A percentile compares a stretch with the other conserved stretches of the same genome.
Evolutionary conservation across 2,797 vertebrate genomes (phyloP).

Genomic region (Karalla daura): DNA sequence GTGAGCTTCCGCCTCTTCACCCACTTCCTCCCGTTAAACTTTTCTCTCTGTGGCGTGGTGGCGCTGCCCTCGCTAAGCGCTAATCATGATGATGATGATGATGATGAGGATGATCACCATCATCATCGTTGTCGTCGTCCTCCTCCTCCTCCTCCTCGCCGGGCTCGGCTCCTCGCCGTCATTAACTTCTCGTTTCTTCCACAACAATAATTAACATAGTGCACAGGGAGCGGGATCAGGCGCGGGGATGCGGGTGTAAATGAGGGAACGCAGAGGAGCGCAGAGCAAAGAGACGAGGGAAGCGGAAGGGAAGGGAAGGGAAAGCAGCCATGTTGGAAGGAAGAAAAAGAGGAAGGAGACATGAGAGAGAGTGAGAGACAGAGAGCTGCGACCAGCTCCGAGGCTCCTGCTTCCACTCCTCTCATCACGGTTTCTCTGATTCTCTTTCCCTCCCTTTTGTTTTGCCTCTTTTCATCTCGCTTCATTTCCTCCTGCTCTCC

Average conservation of each 20-base stretch:
- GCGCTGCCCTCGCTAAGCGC: constrained; percentile 70
- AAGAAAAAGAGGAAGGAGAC: constrained; percentile 56
- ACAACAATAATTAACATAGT: constrained; percentile 74
- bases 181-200: too few species aligned
- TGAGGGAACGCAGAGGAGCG: constrained; percentile 48
- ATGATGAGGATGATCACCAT: constrained; percentile 52
- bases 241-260: constrained; percentile 50
- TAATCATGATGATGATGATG: constrained; percentile 69
- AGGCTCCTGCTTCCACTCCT: constrained; percentile 21
- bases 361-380: too few species aligned
- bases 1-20: constrained; percentile 55
- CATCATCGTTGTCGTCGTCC: constrained; percentile 47
- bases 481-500: constrained; percentile 24
- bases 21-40: constrained; percentile 72
- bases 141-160: constrained; percentile 67
- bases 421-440: constrained; percentile 35
- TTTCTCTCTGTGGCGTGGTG: constrained; percentile 41
- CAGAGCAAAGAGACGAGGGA: constrained; percentile 48
- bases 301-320: constrained; percentile 34
- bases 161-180: too few species aligned
- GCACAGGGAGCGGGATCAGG: constrained; percentile 65
- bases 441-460: constrained; percentile 18
- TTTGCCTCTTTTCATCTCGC: constrained; percentile 33
- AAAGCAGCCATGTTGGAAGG: constrained; percentile 50
- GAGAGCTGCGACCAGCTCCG: constrained; percentile 46